Base-by-base conservation (phyloP, 2,113 vertebrate genomes). In the Neogobius melanostomus region DNA sequence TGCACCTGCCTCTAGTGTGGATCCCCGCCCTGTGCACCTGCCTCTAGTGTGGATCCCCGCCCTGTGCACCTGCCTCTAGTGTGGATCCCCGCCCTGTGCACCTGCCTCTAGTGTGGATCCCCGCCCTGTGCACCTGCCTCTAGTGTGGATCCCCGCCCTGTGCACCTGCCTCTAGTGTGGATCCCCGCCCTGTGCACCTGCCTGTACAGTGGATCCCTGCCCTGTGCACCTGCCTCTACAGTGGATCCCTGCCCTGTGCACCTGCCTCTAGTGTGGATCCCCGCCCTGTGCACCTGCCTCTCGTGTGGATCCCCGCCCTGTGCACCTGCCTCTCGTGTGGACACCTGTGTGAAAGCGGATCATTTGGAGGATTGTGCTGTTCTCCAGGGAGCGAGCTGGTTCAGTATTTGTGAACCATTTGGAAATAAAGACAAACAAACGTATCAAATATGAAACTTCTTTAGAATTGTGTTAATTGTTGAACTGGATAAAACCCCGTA, bases 291-390 rank as follows among this genome's bases (percentile, higher is more conserved):
- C 53, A 56, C 53, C 53, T 56, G 53, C 53, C 53, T 56, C 71
- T 6, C 76, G 67, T 84, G 70, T 36, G 28, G 28, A 36, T 36
- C 11, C 82, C 81, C 87, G 86, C 28, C 28, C n/a, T 28, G 53
- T 56, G 53, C 53, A 56, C 53, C 53, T 56, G 53, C 53, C 53
- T 56, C 71, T 6, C 76, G 69, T 85, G 70, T 72, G 80, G 82
- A 76, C 65, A 11, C 82, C 80, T 87, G 86, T 89, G 84, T 87
- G 76, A 87, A 86, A 83, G 80, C 85, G 82, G 66, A 82, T 86
- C 72, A 10, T 78, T 61, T 64, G 44, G 65, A 75, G 71, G 59
- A 49, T 79, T 86, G 84, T 85, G 84, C 86, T 76, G 66, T 76
- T 64, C 82, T 80, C 21, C 82, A 54, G 53, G 5, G 53, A 54